Conservation (phyloP, 2,888 invertebrate species). For the Brenthis daphne region DNA sequence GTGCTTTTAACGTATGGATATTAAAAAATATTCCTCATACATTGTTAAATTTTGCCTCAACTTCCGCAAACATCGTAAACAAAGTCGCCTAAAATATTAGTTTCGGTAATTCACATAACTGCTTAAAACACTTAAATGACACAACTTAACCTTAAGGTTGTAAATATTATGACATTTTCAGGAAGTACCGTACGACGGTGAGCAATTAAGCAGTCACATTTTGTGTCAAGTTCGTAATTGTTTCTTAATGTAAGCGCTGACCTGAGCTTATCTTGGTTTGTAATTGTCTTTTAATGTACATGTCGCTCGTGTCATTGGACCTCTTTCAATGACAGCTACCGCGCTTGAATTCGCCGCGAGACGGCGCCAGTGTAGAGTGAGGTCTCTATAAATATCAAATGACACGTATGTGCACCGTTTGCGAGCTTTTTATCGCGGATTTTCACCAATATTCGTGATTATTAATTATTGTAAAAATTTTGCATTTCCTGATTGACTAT, state of each 20-base stretch:
- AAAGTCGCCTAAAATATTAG: conserved; percentile 10
- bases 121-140: conserved; percentile 26
- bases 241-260: conserved; percentile 30
- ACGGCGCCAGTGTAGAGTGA: no score
- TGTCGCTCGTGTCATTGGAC: conserved; percentile 17
- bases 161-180: conserved; percentile 38
- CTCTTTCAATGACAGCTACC: not conserved
- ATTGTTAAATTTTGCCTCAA: conserved; percentile 1
- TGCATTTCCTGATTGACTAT: no score
- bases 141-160: conserved; percentile 30
- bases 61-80: conserved; percentile 12
- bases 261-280: conserved; percentile 26
- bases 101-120: conserved; percentile 13
- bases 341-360: no score
- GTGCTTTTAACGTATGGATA: not conserved
- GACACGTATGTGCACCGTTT: no score
- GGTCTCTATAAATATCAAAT: no score
- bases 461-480: no score
- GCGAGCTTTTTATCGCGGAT: no score
- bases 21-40: conserved; percentile 7
- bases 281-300: conserved; percentile 30
- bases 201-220: conserved; percentile 37
- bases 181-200: conserved; percentile 37
- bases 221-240: conserved; percentile 42
- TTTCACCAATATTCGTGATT: no score